A percentile compares a stretch with the other conserved stretches of the same genome.
Conservation (phyloP, 2,797 vertebrate species). For the Halcyon smyrnensis region DNA sequence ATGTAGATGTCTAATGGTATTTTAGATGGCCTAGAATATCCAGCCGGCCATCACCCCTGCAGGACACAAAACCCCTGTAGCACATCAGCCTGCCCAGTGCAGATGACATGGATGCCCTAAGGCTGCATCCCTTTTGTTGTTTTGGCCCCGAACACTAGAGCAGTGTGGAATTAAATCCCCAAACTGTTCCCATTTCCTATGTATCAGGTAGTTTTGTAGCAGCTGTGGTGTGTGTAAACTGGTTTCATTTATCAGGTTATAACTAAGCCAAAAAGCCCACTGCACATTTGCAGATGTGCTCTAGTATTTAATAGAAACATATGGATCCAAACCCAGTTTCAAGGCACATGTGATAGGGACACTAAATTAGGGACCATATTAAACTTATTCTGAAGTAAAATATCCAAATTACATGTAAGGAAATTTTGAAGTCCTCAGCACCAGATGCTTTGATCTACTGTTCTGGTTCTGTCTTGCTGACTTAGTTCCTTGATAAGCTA, state of each 20-base stretch:
- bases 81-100: neutral
- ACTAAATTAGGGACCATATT: neutral
- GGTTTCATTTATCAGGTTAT: neutral
- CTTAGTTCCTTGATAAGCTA: neutral
- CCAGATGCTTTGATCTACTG: neutral
- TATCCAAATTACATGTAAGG: neutral
- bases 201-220: neutral
- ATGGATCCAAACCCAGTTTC: neutral
- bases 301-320: neutral
- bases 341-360: neutral
- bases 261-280: neutral
- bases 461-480: neutral
- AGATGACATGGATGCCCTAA: no score
- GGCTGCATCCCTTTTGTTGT: neutral
- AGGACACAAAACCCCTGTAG: neutral
- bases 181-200: neutral
- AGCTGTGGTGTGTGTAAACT: neutral
- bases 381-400: neutral
- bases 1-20: rapidly evolving
- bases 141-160: neutral
- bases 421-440: neutral
- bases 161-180: neutral
- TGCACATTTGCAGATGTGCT: neutral
- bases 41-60: no score
- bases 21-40: neutral